Evolutionary conservation across 2,113 vertebrate genomes (phyloP).

Genomic region (Leuciscus idus): DNA sequence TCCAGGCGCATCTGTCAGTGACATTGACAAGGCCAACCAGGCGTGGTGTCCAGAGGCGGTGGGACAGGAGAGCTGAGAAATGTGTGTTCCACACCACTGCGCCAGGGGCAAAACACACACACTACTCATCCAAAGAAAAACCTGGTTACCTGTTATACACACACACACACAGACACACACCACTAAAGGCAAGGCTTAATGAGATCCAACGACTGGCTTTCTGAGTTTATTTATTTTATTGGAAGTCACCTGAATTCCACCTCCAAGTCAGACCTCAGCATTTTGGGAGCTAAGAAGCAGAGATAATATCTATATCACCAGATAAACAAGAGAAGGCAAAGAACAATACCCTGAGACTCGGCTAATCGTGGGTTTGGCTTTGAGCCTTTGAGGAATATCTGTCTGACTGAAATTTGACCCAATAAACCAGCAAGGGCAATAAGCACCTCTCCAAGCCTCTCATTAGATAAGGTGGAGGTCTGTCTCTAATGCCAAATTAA

Average conservation of each 20-base stretch:
- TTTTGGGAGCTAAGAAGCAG: slow-evolving; percentile 1
- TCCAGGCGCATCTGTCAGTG: slow-evolving; percentile 52
- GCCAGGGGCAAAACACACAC: slow-evolving; percentile 52
- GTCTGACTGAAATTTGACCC: slow-evolving; percentile 55
- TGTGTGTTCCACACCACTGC: slow-evolving; percentile 37
- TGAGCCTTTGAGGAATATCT: slow-evolving; percentile 45
- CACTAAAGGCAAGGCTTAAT: slow-evolving; percentile 35
- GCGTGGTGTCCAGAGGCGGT: slow-evolving; percentile 36
- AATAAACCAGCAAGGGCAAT: slow-evolving; percentile 42
- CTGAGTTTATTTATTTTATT: slow-evolving; percentile 43
- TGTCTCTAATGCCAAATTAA: slow-evolving; percentile 45
- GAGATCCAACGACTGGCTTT: slow-evolving; percentile 30
- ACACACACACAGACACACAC: background rate
- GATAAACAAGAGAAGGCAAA: slow-evolving; percentile 28
- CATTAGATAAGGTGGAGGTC: slow-evolving; percentile 54
- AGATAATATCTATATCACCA: slow-evolving; percentile 36
- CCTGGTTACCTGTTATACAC: background rate
- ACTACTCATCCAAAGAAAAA: slow-evolving; percentile 44
- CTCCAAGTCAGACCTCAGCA: slow-evolving; percentile 18
- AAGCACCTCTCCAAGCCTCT: slow-evolving; percentile 44
- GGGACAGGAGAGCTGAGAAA: slow-evolving; percentile 45
- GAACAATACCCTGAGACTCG: slow-evolving; percentile 11
- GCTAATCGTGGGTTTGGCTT: slow-evolving; percentile 22
- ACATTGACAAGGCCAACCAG: slow-evolving; percentile 55
- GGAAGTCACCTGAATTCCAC: slow-evolving; percentile 44